A percentile compares a stretch with the other conserved stretches of the same genome.
Conservation (phyloP, 2,888 invertebrate genomes). For the Proisotoma minuta region DNA sequence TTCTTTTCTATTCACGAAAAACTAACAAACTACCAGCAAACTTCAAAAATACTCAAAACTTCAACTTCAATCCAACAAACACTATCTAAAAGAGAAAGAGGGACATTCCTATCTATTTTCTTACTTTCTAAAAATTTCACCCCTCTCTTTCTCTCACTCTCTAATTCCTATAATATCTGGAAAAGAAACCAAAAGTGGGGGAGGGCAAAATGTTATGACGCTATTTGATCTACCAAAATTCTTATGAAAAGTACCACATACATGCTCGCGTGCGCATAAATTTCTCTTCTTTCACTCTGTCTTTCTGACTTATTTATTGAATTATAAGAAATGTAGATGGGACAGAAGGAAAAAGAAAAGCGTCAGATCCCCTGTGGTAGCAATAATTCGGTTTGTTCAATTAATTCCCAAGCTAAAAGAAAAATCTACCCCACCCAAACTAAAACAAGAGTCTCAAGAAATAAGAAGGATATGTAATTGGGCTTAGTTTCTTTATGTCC, state of each 20-base stretch:
- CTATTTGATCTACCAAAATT: too few relatives aligned
- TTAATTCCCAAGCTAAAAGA: conserved; percentile 9
- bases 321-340: not conserved
- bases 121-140: not conserved
- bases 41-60: not conserved
- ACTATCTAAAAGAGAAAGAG: not conserved
- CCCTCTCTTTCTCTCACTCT: not conserved
- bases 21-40: conserved; percentile 1
- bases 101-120: not conserved
- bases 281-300: not conserved
- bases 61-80: not conserved
- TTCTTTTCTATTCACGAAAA: conserved; percentile 7
- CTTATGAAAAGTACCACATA: too few relatives aligned
- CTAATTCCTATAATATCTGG: too few relatives aligned
- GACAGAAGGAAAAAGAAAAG: not conserved
- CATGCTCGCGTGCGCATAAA: too few relatives aligned
- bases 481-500: not conserved
- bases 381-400: conserved; percentile 17
- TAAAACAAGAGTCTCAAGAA: not conserved
- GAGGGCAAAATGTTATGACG: too few relatives aligned
- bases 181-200: too few relatives aligned
- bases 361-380: conserved; percentile 15
- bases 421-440: not conserved
- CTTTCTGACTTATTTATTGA: conserved; percentile 10
- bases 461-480: not conserved